These are phyloP conservation scores for Drosophila busckii DNA, from an alignment of 1,140 invertebrate genomes.

Conservation along the genomic window DNA sequence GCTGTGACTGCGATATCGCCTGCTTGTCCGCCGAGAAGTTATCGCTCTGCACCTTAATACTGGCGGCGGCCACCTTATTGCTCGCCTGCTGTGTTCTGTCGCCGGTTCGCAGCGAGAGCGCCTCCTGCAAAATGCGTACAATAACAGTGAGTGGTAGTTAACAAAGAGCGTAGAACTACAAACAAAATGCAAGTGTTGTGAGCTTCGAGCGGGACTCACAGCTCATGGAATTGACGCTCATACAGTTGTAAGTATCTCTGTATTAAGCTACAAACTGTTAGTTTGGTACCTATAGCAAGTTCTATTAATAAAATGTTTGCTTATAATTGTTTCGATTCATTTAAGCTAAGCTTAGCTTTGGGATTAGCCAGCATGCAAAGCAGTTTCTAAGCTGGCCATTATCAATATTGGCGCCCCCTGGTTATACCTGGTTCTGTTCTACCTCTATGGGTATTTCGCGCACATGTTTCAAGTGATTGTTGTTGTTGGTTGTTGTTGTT, in stretches of 20 bases:
- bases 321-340: no score
- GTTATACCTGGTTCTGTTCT: constrained; percentile 72
- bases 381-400: no score
- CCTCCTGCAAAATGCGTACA: constrained; percentile 82
- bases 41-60: constrained; percentile 90
- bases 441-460: constrained; percentile 78
- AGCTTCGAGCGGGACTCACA: no score
- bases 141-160: constrained; percentile 9
- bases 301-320: no score
- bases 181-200: no score
- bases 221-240: no score
- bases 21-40: constrained; percentile 91
- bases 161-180: no score
- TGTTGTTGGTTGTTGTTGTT: constrained; percentile 37
- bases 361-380: no score
- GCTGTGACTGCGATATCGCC: constrained; percentile 90
- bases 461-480: constrained; percentile 55
- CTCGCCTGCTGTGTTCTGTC: constrained; percentile 91
- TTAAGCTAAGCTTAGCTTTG: no score
- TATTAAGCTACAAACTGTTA: constrained; percentile 15
- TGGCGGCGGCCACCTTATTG: constrained; percentile 87
- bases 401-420: no score
- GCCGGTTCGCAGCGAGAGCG: constrained; percentile 88
- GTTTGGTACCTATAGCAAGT: no score
- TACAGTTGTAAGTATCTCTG: constrained; percentile 6